Conservation (phyloP, 2,888 invertebrate genomes). For the Podotricha telesiphe region DNA sequence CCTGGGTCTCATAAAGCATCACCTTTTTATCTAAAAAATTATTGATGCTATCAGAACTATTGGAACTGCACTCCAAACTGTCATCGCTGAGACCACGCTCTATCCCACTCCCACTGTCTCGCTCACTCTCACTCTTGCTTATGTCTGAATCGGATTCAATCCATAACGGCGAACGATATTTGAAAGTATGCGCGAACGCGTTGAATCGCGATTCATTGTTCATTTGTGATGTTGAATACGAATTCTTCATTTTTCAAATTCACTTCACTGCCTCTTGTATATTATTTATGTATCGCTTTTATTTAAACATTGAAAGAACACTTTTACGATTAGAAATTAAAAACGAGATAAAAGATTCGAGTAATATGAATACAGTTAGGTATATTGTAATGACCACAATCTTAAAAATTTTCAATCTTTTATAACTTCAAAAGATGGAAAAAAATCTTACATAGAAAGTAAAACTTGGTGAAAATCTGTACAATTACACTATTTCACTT, state of each 20-base stretch:
- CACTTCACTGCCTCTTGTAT: neutral
- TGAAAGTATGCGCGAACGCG: constrained; percentile 74
- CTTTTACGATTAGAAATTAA: too few species aligned
- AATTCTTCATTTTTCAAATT: constrained; percentile 39
- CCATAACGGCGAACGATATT: constrained; percentile 79
- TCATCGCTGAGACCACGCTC: constrained; percentile 60
- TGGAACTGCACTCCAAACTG: constrained; percentile 60
- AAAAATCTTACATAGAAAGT: too few species aligned
- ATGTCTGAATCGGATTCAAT: constrained; percentile 76
- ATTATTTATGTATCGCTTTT: too few species aligned
- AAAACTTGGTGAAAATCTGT: too few species aligned
- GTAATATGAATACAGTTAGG: too few species aligned
- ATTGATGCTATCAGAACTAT: constrained; percentile 75
- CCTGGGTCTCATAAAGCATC: constrained; percentile 24
- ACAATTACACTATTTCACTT: too few species aligned
- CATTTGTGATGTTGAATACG: constrained; percentile 46
- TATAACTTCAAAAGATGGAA: too few species aligned
- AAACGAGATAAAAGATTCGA: too few species aligned
- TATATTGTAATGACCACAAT: too few species aligned
- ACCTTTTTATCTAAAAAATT: constrained; percentile 79
- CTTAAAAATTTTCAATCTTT: too few species aligned
- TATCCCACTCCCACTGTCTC: constrained; percentile 45
- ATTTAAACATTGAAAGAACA: too few species aligned
- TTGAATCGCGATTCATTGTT: constrained; percentile 58
- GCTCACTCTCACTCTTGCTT: constrained; percentile 53